A percentile compares a stretch with the other conserved stretches of the same genome.
These are phyloP conservation scores for Nomada lathburiana DNA, from an alignment of 2,888 invertebrate genomes.

Conservation along the genomic window DNA sequence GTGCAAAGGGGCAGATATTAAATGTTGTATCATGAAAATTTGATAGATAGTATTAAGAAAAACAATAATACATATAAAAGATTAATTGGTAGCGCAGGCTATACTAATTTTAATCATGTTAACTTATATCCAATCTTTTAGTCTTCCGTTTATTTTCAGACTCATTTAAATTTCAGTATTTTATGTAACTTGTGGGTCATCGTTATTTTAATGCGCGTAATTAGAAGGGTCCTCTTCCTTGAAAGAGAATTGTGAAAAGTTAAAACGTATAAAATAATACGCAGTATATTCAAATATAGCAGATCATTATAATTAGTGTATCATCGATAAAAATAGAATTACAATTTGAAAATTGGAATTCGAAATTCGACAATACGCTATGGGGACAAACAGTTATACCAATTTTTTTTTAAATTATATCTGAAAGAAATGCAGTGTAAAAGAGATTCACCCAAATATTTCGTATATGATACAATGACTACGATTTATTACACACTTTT, in stretches of 20 bases:
- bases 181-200: background rate
- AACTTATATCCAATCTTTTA: constrained; percentile 15
- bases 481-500: constrained; percentile 31
- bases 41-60: constrained; percentile 21
- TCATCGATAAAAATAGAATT: background rate
- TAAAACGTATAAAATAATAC: background rate
- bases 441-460: background rate
- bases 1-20: constrained; percentile 20
- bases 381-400: background rate
- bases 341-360: background rate
- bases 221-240: background rate
- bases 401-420: background rate
- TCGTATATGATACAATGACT: constrained; percentile 3
- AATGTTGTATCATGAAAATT: constrained; percentile 39
- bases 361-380: background rate
- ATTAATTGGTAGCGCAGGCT: background rate
- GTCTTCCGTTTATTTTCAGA: background rate
- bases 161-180: constrained; percentile 1
- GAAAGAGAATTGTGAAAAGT: background rate
- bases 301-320: background rate
- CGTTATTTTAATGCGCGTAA: background rate
- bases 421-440: background rate
- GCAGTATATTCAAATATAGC: background rate
- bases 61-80: constrained; percentile 9
- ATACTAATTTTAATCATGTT: constrained; percentile 15